Evolutionary conservation across 2,888 invertebrate genomes (phyloP).

Genomic region (Bombylius major): DNA sequence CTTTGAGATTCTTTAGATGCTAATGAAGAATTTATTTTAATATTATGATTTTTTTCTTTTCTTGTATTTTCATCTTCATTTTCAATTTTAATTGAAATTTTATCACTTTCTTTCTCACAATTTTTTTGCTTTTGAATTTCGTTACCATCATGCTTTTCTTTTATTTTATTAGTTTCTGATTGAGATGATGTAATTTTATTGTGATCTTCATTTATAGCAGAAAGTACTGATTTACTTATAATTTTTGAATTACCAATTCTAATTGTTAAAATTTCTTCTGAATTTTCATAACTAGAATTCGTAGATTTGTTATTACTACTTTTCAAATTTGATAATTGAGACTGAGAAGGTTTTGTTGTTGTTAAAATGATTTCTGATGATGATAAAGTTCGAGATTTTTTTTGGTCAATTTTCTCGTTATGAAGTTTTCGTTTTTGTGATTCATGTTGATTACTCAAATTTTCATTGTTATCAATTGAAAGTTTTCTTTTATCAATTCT

Average conservation of each 20-base stretch:
- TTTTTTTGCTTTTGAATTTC: not conserved
- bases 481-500: slow-evolving; percentile 6
- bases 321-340: not conserved
- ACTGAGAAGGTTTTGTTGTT: not conserved
- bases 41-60: too few species aligned
- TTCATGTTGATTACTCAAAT: not conserved
- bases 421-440: slow-evolving; percentile 1
- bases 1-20: too few species aligned
- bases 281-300: not conserved
- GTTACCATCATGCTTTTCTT: not conserved
- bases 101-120: too few species aligned
- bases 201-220: not conserved
- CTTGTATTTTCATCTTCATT: too few species aligned
- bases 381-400: not conserved
- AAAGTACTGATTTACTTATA: not conserved
- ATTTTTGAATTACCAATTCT: not conserved
- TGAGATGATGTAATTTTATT: not conserved
- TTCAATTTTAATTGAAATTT: too few species aligned
- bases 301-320: not conserved
- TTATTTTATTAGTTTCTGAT: not conserved
- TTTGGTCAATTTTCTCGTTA: not conserved
- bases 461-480: slow-evolving; percentile 2
- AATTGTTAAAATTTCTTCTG: not conserved
- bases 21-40: too few species aligned
- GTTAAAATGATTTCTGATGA: not conserved